phyloP scores from a whole-genome alignment of 2,113 vertebrate genomes.

The Callorhinus ursinus region DNA sequence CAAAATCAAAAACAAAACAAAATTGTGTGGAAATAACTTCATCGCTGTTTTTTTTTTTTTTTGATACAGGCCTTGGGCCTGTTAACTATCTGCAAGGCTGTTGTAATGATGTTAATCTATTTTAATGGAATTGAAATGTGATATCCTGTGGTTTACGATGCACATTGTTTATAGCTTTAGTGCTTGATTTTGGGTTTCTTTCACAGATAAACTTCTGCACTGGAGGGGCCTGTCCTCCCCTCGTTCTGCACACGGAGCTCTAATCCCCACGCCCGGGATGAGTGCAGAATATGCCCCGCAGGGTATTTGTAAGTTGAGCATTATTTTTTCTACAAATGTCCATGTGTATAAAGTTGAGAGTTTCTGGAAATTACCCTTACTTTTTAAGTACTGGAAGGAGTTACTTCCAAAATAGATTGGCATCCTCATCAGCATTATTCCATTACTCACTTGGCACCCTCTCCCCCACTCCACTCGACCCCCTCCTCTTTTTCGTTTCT shows the following conservation, averaged over 20 bases:
- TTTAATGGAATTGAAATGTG: slow-evolving; percentile 71
- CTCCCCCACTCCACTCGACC: slow-evolving; percentile 74
- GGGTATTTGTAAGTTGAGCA: slow-evolving; percentile 79
- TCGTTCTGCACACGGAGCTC: slow-evolving; percentile 62
- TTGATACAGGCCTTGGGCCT: slow-evolving; percentile 59
- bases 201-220: slow-evolving; percentile 61
- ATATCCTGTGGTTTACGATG: slow-evolving; percentile 49
- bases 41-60: not conserved
- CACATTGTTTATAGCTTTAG: not conserved
- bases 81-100: slow-evolving; percentile 80
- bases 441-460: slow-evolving; percentile 85
- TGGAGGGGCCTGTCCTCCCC: slow-evolving; percentile 75
- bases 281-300: slow-evolving; percentile 80
- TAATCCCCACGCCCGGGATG: slow-evolving; percentile 81
- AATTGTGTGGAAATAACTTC: slow-evolving; percentile 34
- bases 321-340: slow-evolving; percentile 70
- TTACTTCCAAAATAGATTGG: slow-evolving; percentile 84
- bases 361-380: slow-evolving; percentile 82
- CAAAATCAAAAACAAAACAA: slow-evolving; percentile 50
- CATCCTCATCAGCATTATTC: slow-evolving; percentile 80
- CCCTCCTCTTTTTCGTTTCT: slow-evolving; percentile 17
- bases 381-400: slow-evolving; percentile 82
- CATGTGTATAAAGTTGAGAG: slow-evolving; percentile 76
- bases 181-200: slow-evolving; percentile 68
- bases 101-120: slow-evolving; percentile 73